Percentiles rank a stretch among this genome's conserved stretches.
phyloP scores from a whole-genome alignment of 1,140 invertebrate species.

The Papilio aristodemus region DNA sequence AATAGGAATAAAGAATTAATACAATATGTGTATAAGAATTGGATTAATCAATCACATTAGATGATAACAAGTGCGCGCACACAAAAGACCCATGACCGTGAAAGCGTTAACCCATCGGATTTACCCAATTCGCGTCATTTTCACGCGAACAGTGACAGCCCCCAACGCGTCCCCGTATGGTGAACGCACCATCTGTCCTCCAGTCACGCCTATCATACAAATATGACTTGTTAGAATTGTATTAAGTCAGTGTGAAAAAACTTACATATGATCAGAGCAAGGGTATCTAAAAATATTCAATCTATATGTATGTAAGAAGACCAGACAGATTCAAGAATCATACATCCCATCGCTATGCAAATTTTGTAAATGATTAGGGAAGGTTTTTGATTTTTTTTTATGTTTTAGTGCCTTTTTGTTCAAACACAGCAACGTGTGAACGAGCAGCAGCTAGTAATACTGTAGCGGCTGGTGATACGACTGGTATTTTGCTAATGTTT shows the following conservation, averaged over 20 bases:
- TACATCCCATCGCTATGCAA: too few species aligned
- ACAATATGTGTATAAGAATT: neutral
- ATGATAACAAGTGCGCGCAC: constrained; percentile 3
- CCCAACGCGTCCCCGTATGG: constrained; percentile 39
- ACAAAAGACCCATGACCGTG: constrained; percentile 1
- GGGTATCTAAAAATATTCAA: too few species aligned
- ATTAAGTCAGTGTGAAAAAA: constrained; percentile 43
- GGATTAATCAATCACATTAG: constrained; percentile 27
- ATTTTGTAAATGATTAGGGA: too few species aligned
- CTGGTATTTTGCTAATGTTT: too few species aligned
- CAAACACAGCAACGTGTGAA: too few species aligned
- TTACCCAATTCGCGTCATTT: constrained; percentile 57
- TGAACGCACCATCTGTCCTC: constrained; percentile 51
- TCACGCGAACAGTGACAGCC: constrained; percentile 62
- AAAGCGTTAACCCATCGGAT: constrained; percentile 36
- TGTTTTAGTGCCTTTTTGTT: too few species aligned
- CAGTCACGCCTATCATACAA: constrained; percentile 51
- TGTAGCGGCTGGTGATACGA: too few species aligned
- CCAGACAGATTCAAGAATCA: too few species aligned
- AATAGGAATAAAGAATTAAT: neutral
- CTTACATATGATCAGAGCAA: too few species aligned
- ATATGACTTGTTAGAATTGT: constrained; percentile 47
- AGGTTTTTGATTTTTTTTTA: too few species aligned
- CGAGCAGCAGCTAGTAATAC: too few species aligned
- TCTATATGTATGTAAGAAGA: too few species aligned